Evolutionary conservation across 2,888 invertebrate genomes (phyloP).

Genomic region (Priapulus caudatus): DNA sequence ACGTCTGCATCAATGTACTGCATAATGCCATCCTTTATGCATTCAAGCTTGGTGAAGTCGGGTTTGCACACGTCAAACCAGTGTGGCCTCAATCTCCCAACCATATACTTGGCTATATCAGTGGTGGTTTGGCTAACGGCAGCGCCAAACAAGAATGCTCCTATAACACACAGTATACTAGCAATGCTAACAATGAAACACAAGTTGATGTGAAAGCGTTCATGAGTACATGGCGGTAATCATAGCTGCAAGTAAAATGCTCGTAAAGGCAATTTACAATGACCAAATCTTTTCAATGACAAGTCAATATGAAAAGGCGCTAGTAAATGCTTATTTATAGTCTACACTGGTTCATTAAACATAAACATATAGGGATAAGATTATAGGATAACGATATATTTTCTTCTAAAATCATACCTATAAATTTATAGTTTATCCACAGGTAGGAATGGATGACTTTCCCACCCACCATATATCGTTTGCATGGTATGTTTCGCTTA

Average conservation of each 20-base stretch:
- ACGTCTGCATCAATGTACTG: constrained; percentile 25
- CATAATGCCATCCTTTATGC: constrained; percentile 11
- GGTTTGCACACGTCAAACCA: constrained; percentile 81
- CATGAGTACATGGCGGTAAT: too few species aligned
- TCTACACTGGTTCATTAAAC: neutral
- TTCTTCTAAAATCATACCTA: too few species aligned
- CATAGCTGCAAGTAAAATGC: too few species aligned
- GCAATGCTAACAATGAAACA: too few species aligned
- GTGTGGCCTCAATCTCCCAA: constrained; percentile 85
- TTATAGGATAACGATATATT: too few species aligned
- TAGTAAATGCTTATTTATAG: neutral
- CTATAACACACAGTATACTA: constrained; percentile 50
- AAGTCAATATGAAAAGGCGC: neutral
- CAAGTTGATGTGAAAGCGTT: too few species aligned
- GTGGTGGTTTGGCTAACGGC: constrained; percentile 72
- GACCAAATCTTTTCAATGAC: too few species aligned
- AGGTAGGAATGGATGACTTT: neutral
- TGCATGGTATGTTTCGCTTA: too few species aligned
- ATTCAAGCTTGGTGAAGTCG: constrained; percentile 22
- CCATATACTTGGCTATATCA: constrained; percentile 82
- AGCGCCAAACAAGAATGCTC: constrained; percentile 75
- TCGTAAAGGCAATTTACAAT: too few species aligned
- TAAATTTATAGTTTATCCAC: neutral
- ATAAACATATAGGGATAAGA: constrained; percentile 3
- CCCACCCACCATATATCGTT: neutral